Percentiles rank a stretch among this genome's conserved stretches.
Evolutionary conservation across 2,797 vertebrate species (phyloP).

Genomic region (Sebastes glaucus): DNA sequence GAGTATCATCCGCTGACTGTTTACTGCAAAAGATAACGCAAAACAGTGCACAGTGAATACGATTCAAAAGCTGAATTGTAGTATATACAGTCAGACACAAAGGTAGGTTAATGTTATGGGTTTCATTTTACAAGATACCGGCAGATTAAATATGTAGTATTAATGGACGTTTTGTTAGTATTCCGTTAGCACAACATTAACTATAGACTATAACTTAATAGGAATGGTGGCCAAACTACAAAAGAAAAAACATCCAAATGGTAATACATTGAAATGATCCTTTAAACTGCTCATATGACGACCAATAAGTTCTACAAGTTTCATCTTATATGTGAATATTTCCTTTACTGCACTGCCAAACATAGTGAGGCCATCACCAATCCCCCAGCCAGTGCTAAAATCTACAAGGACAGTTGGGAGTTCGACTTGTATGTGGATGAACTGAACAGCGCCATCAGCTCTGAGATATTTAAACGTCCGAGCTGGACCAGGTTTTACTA

Average conservation of each 20-base stretch:
- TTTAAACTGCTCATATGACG: background rate
- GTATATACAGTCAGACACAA: too few relatives aligned
- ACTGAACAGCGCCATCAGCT: slow-evolving; percentile 67
- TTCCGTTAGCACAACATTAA: too few relatives aligned
- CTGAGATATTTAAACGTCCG: slow-evolving; percentile 79
- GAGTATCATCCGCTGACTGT: too few relatives aligned
- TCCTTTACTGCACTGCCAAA: slow-evolving; percentile 3
- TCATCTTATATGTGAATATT: background rate
- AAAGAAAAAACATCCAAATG: background rate
- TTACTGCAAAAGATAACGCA: too few relatives aligned
- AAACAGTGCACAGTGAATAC: too few relatives aligned
- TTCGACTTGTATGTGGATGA: slow-evolving; percentile 78
- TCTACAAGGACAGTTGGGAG: slow-evolving; percentile 86
- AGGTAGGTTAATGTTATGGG: too few relatives aligned
- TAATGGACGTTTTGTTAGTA: too few relatives aligned
- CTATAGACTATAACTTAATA: too few relatives aligned
- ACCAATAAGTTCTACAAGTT: background rate
- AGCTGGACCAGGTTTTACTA: slow-evolving; percentile 85
- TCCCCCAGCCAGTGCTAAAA: slow-evolving; percentile 71
- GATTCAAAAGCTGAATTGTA: too few relatives aligned
- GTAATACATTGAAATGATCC: background rate
- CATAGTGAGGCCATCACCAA: slow-evolving; percentile 72
- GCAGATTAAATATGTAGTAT: too few relatives aligned
- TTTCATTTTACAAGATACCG: too few relatives aligned
- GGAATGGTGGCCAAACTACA: background rate